Conservation (phyloP, 2,888 invertebrate genomes). For the Andrena minutula region DNA sequence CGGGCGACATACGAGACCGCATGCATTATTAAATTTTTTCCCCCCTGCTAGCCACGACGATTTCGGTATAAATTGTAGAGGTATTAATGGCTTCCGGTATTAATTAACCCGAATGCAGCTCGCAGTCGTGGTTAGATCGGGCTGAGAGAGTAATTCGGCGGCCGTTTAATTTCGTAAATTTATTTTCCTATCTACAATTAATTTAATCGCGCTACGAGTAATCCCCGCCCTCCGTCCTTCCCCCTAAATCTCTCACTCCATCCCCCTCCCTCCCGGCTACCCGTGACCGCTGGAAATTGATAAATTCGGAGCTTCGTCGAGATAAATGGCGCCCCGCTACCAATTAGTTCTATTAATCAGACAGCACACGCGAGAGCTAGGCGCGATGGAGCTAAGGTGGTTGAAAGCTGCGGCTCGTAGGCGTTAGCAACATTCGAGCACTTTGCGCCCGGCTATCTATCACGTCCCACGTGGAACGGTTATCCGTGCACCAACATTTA, state of each 20-base stretch:
- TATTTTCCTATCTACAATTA: conserved; percentile 47
- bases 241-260: background rate
- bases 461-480: conserved; percentile 48
- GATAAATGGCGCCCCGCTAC: conserved; percentile 36
- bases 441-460: conserved; percentile 47
- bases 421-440: conserved; percentile 47
- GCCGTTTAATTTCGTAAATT: conserved; percentile 50
- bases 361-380: background rate
- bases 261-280: background rate
- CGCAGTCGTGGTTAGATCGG: background rate
- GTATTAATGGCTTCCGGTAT: conserved; percentile 36
- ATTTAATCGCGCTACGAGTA: conserved; percentile 41
- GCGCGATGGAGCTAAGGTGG: background rate
- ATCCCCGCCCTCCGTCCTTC: background rate
- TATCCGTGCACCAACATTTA: conserved; percentile 31
- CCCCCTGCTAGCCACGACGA: no score
- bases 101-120: conserved; percentile 40
- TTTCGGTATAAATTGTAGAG: conserved; percentile 8
- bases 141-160: conserved; percentile 41
- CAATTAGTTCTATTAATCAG: conserved; percentile 50
- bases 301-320: conserved; percentile 44
- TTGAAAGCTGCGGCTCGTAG: conserved; percentile 26
- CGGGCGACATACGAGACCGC: conserved; percentile 13
- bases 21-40: conserved; percentile 39
- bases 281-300: conserved; percentile 41